These are phyloP conservation scores for Hirudo medicinalis DNA, from an alignment of 1,140 invertebrate species.

Conservation along the genomic window DNA sequence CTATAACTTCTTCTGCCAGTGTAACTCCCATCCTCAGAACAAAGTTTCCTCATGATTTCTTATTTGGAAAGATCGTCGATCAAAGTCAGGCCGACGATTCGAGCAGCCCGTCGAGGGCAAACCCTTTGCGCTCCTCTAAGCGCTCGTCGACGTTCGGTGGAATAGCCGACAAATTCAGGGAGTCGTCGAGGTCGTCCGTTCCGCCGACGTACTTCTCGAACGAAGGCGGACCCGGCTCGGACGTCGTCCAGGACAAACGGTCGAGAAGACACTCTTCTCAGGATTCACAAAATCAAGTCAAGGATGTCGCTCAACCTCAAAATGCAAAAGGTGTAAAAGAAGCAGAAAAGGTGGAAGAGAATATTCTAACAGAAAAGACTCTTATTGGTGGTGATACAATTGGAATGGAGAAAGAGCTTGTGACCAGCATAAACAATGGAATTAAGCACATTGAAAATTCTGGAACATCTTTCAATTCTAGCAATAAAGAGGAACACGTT, in stretches of 20 bases:
- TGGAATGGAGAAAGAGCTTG: too few relatives aligned
- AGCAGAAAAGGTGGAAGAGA: background rate
- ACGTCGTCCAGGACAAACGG: background rate
- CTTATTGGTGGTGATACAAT: too few relatives aligned
- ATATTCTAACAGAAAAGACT: too few relatives aligned
- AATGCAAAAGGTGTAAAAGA: background rate
- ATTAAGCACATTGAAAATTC: too few relatives aligned
- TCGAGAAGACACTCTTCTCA: background rate
- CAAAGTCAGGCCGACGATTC: background rate
- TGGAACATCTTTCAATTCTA: too few relatives aligned
- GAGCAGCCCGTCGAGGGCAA: background rate
- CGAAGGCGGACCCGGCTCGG: background rate
- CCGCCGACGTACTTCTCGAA: too few relatives aligned
- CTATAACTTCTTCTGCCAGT: background rate
- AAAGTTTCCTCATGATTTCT: background rate
- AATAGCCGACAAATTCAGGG: background rate
- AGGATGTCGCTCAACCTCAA: background rate
- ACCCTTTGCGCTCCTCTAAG: background rate
- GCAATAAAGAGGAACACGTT: too few relatives aligned
- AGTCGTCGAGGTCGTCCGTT: background rate
- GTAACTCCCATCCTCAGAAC: background rate
- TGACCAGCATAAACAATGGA: too few relatives aligned
- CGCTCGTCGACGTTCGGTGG: background rate
- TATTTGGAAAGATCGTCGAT: background rate
- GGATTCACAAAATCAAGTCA: background rate